A percentile compares a stretch with the other conserved stretches of the same genome.
Evolutionary conservation across 2,888 invertebrate species (phyloP).

Genomic region (Sarcophaga rosellei): DNA sequence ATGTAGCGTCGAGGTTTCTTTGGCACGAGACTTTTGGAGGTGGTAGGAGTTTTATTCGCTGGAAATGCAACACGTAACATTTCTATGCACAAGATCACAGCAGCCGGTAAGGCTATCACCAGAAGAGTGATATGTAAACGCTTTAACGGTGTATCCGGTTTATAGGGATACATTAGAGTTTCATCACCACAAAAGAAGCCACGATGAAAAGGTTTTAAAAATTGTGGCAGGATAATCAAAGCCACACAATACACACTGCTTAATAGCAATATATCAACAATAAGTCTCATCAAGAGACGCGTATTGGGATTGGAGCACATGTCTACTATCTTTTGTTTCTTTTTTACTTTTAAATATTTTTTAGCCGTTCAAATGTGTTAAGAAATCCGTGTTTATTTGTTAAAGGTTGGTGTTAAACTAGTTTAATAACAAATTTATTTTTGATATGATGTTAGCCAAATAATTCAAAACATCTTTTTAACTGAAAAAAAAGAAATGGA

Average conservation of each 20-base stretch:
- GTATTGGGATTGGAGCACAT: conserved; percentile 77
- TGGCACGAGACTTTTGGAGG: conserved; percentile 49
- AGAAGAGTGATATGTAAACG: conserved; percentile 74
- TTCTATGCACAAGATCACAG: conserved; percentile 74
- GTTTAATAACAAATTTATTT: conserved; percentile 33
- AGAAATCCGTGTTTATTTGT: conserved; percentile 17
- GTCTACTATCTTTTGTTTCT: conserved; percentile 55
- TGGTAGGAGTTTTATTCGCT: conserved; percentile 28
- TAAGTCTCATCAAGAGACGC: conserved; percentile 75
- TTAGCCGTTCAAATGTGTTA: background rate
- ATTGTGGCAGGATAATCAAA: conserved; percentile 73
- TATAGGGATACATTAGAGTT: conserved; percentile 90
- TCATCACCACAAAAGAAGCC: conserved; percentile 98
- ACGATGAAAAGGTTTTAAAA: conserved; percentile 79
- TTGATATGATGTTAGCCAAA: conserved; percentile 1
- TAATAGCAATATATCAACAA: conserved; percentile 75
- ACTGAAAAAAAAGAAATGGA: background rate
- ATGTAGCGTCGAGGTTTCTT: conserved; percentile 71
- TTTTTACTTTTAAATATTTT: background rate
- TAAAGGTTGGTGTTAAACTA: conserved; percentile 51
- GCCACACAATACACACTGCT: conserved; percentile 73
- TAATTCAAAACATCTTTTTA: background rate
- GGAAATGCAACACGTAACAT: conserved; percentile 75
- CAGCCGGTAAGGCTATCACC: conserved; percentile 74
- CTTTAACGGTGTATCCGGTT: conserved; percentile 71